Evolutionary conservation across 2,888 invertebrate species (phyloP).

Genomic region (Euclidia mi): DNA sequence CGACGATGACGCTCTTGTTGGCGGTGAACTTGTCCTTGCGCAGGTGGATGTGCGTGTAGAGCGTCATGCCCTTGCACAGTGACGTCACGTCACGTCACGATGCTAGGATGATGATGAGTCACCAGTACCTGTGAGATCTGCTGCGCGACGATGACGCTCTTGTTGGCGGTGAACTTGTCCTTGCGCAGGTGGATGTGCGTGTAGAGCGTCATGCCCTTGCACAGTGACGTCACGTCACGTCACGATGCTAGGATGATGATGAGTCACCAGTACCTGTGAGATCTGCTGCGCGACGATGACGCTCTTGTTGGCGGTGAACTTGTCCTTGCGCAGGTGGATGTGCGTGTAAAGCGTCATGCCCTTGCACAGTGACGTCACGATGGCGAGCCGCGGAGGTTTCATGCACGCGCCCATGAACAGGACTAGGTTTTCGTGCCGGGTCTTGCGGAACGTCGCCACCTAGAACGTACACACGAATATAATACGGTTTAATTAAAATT

Average conservation of each 20-base stretch:
- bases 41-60: constrained; percentile 98
- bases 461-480: constrained; percentile 67
- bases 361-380: constrained; percentile 99
- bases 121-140: constrained; percentile 99
- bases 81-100: too few species aligned
- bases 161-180: constrained; percentile 98
- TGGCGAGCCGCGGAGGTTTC: constrained; percentile 98
- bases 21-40: constrained; percentile 98
- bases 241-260: too few species aligned
- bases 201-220: constrained; percentile 98
- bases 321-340: constrained; percentile 97
- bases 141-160: constrained; percentile 97
- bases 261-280: constrained; percentile 97
- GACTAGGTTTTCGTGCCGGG: constrained; percentile 99
- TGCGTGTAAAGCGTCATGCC: constrained; percentile 98
- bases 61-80: constrained; percentile 98
- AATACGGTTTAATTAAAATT: too few species aligned
- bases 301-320: constrained; percentile 98
- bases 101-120: too few species aligned
- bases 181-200: constrained; percentile 97
- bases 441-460: constrained; percentile 98
- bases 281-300: constrained; percentile 99
- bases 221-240: too few species aligned
- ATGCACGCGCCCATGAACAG: constrained; percentile 99
- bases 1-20: constrained; percentile 97